Conservation (phyloP, 1,140 invertebrate genomes). For the Lordiphosa collinella region DNA sequence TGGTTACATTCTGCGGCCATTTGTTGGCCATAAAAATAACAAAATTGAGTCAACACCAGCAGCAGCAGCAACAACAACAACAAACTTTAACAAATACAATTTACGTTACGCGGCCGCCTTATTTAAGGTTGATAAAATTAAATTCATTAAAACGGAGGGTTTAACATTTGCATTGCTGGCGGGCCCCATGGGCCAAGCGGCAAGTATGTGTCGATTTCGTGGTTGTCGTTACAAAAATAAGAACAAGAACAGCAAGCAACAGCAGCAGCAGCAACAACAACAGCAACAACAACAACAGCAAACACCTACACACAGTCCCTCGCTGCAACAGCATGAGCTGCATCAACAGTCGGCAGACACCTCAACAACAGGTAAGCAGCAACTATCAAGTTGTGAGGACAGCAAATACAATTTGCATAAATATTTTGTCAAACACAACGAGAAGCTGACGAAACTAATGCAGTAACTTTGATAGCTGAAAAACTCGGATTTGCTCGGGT, state of each 20-base stretch:
- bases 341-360: slow-evolving; percentile 40
- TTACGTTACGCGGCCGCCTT: slow-evolving; percentile 59
- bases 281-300: slow-evolving; percentile 37
- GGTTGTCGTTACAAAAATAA: slow-evolving; percentile 85
- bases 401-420: slow-evolving; percentile 34
- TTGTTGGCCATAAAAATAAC: slow-evolving; percentile 46
- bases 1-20: slow-evolving; percentile 36
- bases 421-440: slow-evolving; percentile 43
- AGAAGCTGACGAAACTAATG: too few species aligned
- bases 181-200: slow-evolving; percentile 84
- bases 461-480: too few species aligned
- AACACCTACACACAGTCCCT: slow-evolving; percentile 44
- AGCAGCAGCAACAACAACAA: slow-evolving; percentile 21
- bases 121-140: slow-evolving; percentile 75
- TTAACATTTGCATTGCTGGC: slow-evolving; percentile 79
- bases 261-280: slow-evolving; percentile 55
- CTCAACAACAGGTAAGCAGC: slow-evolving; percentile 34
- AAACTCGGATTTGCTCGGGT: too few species aligned
- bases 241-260: slow-evolving; percentile 75
- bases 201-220: slow-evolving; percentile 84
- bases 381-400: neutral
- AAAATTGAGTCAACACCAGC: slow-evolving; percentile 56
- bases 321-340: slow-evolving; percentile 39
- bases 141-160: slow-evolving; percentile 79
- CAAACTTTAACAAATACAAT: slow-evolving; percentile 48